Conservation (phyloP, 2,113 vertebrate species). For the Macquaria ambigua region DNA sequence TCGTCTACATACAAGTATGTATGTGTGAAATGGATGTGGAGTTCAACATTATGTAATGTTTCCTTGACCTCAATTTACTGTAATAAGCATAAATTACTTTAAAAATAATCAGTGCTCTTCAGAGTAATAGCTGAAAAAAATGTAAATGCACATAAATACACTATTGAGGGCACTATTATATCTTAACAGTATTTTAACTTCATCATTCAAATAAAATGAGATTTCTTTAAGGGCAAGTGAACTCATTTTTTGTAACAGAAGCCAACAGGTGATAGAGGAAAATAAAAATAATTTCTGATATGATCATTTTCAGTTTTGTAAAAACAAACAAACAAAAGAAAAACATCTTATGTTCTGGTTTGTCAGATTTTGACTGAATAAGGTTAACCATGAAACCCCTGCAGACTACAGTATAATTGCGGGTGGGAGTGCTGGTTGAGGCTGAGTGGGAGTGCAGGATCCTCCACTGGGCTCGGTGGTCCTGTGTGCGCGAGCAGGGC, state of each 20-base stretch:
- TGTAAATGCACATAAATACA: neutral
- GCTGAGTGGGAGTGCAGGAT: conserved; percentile 37
- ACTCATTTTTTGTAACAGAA: neutral
- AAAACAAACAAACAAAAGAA: no score
- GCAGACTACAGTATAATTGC: conserved; percentile 30
- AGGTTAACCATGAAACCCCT: conserved; percentile 32
- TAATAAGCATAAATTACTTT: conserved; percentile 1
- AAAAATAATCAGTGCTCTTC: neutral
- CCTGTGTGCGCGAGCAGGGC: conserved; percentile 59
- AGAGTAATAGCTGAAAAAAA: neutral
- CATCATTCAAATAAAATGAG: neutral
- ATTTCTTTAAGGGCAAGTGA: neutral
- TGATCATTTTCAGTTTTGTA: neutral
- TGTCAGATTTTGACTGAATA: conserved; percentile 7
- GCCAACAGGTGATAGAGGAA: conserved; percentile 3
- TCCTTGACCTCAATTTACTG: neutral
- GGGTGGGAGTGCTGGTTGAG: conserved; percentile 48
- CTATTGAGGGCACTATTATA: neutral
- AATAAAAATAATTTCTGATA: neutral
- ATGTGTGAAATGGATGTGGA: conserved; percentile 36
- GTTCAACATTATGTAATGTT: conserved; percentile 37
- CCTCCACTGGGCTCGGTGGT: conserved; percentile 60
- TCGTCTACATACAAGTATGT: conserved; percentile 32
- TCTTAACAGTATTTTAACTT: neutral
- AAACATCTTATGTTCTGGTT: conserved; percentile 11